Evolutionary conservation across 1,140 invertebrate species (phyloP).

Genomic region (Pseudoatta argentina): DNA sequence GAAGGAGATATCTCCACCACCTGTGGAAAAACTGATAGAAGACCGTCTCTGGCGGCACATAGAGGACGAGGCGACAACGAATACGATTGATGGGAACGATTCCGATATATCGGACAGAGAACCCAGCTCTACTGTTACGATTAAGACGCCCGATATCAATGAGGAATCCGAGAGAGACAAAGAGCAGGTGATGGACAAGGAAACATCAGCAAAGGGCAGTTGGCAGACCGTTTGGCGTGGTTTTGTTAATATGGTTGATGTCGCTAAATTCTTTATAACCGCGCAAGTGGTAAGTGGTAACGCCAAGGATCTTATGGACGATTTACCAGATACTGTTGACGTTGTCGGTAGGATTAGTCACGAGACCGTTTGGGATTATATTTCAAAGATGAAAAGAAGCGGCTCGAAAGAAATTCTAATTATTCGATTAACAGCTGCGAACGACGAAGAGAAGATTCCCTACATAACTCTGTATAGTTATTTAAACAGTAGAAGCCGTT

Average conservation of each 20-base stretch:
- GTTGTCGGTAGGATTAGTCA: conserved; percentile 96
- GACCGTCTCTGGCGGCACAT: conserved; percentile 85
- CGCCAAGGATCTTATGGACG: conserved; percentile 89
- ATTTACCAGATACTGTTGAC: conserved; percentile 93
- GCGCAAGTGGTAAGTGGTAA: conserved; percentile 93
- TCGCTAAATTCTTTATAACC: conserved; percentile 94
- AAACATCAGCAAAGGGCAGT: conserved; percentile 70
- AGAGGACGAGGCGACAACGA: conserved; percentile 83
- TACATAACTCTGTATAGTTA: conserved; percentile 97
- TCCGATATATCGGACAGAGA: conserved; percentile 86
- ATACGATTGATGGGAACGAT: conserved; percentile 85
- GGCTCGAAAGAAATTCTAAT: conserved; percentile 95
- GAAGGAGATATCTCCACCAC: conserved; percentile 68
- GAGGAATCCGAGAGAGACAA: conserved; percentile 82
- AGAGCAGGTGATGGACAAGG: conserved; percentile 70
- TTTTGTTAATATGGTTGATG: conserved; percentile 95
- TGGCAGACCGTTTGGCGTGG: conserved; percentile 92
- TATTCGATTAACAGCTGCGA: conserved; percentile 92
- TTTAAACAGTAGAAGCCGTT: conserved; percentile 92
- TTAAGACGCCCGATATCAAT: conserved; percentile 87
- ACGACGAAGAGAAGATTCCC: conserved; percentile 93
- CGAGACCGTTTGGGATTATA: conserved; percentile 97
- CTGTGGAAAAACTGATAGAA: conserved; percentile 80
- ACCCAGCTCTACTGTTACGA: conserved; percentile 88
- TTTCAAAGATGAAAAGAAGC: conserved; percentile 95